Base-by-base conservation (phyloP, 2,888 invertebrate genomes). In the Schrankia costaestrigalis region DNA sequence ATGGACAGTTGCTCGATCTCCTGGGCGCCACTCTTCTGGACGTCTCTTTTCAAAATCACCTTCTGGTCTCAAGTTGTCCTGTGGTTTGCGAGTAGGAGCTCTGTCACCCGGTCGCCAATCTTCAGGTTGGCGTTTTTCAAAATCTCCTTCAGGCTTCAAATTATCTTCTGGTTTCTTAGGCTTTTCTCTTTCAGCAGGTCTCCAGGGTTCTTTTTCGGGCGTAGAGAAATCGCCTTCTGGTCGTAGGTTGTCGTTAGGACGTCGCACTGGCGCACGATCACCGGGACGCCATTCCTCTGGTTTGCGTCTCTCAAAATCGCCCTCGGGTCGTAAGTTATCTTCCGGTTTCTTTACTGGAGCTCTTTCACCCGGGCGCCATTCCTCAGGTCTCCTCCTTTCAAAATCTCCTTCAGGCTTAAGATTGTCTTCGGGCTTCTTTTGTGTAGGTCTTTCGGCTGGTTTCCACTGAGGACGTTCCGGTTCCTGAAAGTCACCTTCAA, bases 401-500 rank as follows among this genome's bases (percentile, higher is more conserved):
- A 91, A 90, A 11, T 89, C 69, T 19, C 89, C 83, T 63, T 90
- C 92, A 0, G 90, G 90, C 78, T 84, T 46, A 0, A 93, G 70
- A 53, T 93, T 92, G 53, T 93, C 92, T 34, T 82, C 76, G 0
- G 86, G 90, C 39, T 88, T 91, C 43, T 67, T 88, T 30, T 89
- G 84, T 12, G 90, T 82, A 25, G 90, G 82, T 39, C 91, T 75
- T 56, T 93, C 93, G 7, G 89, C 91, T 13, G 89, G 89, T 44
- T 82, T 78, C 85, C 89, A 85, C 38, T 73, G 68, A 35, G 75
- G 80, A 22, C 84, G 84, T 57, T 82, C 86, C 30, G 87, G 89
- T 39, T 78, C 75, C 41, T 90, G 90, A 63, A 93, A 93, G 12
- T 92, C 92, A 8, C 94, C 94, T 65, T 94, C 94, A 54, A 91